phyloP scores from a whole-genome alignment of 2,113 vertebrate species.

The Cynopterus brachyotis region DNA sequence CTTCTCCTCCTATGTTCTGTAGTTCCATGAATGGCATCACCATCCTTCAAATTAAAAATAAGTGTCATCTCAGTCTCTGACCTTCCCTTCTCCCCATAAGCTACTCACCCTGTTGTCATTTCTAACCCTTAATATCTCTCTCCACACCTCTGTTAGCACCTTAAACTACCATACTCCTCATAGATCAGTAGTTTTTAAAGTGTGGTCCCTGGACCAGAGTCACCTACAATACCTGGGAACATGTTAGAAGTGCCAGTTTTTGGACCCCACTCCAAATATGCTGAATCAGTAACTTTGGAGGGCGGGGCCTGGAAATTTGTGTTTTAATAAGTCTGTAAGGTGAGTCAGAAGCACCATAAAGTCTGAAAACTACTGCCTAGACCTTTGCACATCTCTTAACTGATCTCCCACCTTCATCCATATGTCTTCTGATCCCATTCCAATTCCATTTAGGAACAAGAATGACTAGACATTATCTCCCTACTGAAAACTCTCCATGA shows the following conservation, averaged over 20 bases:
- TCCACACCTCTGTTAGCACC: not conserved
- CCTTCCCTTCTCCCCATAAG: not conserved
- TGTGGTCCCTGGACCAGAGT: not conserved
- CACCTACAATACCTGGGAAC: not conserved
- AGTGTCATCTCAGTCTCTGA: not conserved
- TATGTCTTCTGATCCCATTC: not conserved
- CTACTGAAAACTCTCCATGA: not conserved
- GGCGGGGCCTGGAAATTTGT: not conserved
- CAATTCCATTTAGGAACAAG: not conserved
- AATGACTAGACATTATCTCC: not conserved
- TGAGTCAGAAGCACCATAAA: not conserved
- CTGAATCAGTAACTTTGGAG: not conserved
- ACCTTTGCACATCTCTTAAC: not conserved
- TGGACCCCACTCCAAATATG: not conserved
- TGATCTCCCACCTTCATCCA: not conserved
- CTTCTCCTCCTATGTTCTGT: not conserved
- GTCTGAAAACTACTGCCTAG: not conserved
- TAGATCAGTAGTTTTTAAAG: not conserved
- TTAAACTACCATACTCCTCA: not conserved
- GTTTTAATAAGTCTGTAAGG: not conserved
- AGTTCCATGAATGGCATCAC: not conserved
- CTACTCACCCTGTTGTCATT: not conserved
- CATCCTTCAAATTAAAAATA: not conserved
- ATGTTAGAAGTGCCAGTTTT: not conserved
- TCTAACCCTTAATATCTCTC: not conserved